Percentiles rank a stretch among this genome's conserved stretches.
Conservation (phyloP, 1,140 invertebrate species). For the Leptopilina clavipes region DNA sequence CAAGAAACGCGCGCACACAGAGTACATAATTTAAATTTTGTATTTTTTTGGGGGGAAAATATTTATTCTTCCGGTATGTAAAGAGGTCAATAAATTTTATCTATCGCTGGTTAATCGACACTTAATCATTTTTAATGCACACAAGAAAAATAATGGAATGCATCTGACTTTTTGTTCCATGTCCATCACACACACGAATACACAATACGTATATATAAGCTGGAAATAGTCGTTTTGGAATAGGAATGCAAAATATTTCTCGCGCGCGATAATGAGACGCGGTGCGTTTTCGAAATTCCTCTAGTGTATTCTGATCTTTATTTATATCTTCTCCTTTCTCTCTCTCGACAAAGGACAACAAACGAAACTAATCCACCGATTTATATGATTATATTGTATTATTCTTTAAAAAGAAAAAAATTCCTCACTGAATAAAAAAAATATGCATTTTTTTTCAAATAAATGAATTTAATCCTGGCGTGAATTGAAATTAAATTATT, state of each 20-base stretch:
- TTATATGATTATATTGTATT: neutral
- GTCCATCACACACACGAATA: slow-evolving; percentile 7
- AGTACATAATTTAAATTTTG: neutral
- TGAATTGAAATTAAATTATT: no score
- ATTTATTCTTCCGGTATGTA: neutral
- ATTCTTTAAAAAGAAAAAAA: no score
- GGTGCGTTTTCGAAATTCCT: slow-evolving; percentile 32
- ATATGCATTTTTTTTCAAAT: no score
- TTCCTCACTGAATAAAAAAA: no score
- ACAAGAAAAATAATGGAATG: slow-evolving; percentile 15
- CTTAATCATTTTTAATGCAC: neutral
- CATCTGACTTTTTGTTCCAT: neutral
- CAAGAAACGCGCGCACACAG: no score
- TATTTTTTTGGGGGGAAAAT: neutral
- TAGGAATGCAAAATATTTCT: slow-evolving; percentile 31
- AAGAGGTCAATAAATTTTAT: neutral
- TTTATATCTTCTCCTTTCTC: slow-evolving; percentile 16
- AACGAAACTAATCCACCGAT: neutral
- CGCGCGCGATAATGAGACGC: slow-evolving; percentile 26
- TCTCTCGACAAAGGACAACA: slow-evolving; percentile 1
- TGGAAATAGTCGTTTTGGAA: slow-evolving; percentile 30
- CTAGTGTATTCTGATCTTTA: slow-evolving; percentile 23
- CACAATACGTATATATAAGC: neutral
- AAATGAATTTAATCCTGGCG: no score
- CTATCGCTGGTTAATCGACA: slow-evolving; percentile 1